Percentiles rank a stretch among this genome's conserved stretches.
These are phyloP conservation scores for Serripes groenlandicus DNA, from an alignment of 2,888 invertebrate genomes.

Conservation along the genomic window DNA sequence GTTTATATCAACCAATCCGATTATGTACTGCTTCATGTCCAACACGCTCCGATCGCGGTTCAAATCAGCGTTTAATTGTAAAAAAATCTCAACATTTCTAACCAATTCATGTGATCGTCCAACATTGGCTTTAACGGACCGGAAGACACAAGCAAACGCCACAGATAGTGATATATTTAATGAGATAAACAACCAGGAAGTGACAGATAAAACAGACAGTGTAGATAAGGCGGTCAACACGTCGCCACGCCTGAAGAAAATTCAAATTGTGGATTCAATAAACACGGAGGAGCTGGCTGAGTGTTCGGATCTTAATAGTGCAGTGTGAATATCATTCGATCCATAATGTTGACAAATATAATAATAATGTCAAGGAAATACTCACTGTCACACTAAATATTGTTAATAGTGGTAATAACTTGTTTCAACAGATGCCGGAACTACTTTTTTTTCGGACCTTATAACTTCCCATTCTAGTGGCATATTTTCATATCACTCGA, in stretches of 20 bases:
- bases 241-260: slow-evolving; percentile 10
- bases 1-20: slow-evolving; percentile 62
- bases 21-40: slow-evolving; percentile 69
- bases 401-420: no score
- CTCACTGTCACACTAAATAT: no score
- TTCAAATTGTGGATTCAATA: no score
- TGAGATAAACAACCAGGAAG: slow-evolving; percentile 14
- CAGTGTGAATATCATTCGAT: no score
- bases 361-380: no score
- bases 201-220: slow-evolving; percentile 11
- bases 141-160: not conserved
- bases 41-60: slow-evolving; percentile 61
- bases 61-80: slow-evolving; percentile 57
- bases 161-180: not conserved
- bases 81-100: not conserved
- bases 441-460: no score
- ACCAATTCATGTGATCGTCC: not conserved
- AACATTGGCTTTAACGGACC: not conserved
- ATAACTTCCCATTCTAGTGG: no score
- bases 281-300: no score
- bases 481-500: no score
- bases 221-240: slow-evolving; percentile 39
- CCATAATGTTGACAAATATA: no score
- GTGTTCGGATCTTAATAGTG: no score
- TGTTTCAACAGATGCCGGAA: no score